Evolutionary conservation across 2,888 invertebrate genomes (phyloP).

Genomic region (Cantharis nigra): DNA sequence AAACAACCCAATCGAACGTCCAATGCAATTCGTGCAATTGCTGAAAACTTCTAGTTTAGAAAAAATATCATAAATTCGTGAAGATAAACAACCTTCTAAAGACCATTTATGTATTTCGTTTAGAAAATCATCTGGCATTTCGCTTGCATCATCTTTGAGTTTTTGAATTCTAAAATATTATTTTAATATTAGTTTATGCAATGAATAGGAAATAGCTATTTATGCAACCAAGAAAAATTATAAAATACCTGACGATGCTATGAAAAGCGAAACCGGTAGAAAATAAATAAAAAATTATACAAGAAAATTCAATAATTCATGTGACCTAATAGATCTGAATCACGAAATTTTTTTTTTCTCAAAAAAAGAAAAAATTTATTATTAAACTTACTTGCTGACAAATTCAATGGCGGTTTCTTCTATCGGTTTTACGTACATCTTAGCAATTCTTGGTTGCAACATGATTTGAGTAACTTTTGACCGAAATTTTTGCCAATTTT

Average conservation of each 20-base stretch:
- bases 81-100: slow-evolving; percentile 65
- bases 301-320: no score
- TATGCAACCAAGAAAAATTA: no score
- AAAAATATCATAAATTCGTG: neutral
- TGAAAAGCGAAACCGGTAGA: no score
- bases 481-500: slow-evolving; percentile 79
- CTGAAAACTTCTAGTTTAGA: slow-evolving; percentile 50
- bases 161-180: slow-evolving; percentile 58
- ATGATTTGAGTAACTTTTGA: slow-evolving; percentile 79
- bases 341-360: no score
- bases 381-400: slow-evolving; percentile 65
- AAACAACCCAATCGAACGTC: slow-evolving; percentile 69
- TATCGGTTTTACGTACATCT: slow-evolving; percentile 71
- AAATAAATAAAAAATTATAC: no score
- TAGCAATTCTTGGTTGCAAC: slow-evolving; percentile 73
- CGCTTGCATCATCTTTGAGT: slow-evolving; percentile 60
- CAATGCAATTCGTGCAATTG: slow-evolving; percentile 68
- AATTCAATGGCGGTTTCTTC: slow-evolving; percentile 74
- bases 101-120: slow-evolving; percentile 81
- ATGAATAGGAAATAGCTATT: no score
- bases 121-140: slow-evolving; percentile 69
- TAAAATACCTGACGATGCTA: no score
- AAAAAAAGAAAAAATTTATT: neutral
- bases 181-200: neutral
- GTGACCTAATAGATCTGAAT: no score